Conservation (phyloP, 2,797 vertebrate species). For the Mormyrus hasselquistii region DNA sequence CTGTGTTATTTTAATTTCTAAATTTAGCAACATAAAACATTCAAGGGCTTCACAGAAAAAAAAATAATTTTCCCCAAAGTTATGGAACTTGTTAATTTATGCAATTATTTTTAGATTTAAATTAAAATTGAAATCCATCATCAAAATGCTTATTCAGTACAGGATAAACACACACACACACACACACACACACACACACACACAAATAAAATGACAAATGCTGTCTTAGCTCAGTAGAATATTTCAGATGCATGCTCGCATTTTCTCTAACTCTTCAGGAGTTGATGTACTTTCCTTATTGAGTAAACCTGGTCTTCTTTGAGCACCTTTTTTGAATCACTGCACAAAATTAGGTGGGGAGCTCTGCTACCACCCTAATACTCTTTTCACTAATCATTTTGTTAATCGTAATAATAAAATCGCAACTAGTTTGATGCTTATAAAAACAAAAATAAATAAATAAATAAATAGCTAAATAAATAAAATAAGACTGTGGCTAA, state of each 20-base stretch:
- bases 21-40: background rate
- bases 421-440: background rate
- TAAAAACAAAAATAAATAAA: background rate
- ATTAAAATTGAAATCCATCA: background rate
- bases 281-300: background rate
- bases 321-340: background rate
- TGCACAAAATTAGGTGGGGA: background rate
- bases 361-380: background rate
- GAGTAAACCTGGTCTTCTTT: background rate
- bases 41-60: background rate
- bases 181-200: background rate
- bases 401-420: background rate
- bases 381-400: background rate
- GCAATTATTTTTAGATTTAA: background rate
- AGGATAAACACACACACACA: background rate
- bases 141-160: background rate
- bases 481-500: background rate
- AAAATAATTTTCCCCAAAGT: background rate
- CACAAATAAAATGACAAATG: background rate
- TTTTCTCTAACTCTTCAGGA: background rate
- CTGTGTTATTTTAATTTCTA: background rate
- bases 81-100: background rate
- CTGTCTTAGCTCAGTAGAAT: background rate
- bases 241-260: background rate
- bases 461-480: background rate